Evolutionary conservation across 2,113 vertebrate species (phyloP).

Genomic region (Oncorhynchus nerka): DNA sequence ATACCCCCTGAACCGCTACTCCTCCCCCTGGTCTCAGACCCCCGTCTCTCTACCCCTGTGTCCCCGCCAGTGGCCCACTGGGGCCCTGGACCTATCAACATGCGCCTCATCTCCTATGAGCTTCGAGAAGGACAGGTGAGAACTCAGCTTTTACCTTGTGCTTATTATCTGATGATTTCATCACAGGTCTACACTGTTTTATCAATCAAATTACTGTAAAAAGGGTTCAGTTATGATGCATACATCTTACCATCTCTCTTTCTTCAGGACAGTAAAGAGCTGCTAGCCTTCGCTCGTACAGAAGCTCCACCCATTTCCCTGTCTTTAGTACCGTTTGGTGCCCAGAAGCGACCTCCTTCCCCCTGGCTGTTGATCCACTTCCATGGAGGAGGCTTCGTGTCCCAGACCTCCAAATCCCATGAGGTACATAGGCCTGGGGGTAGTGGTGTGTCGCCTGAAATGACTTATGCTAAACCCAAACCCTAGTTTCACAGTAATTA

Average conservation of each 20-base stretch:
- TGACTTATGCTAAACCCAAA: background rate
- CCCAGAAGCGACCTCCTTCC: too few relatives aligned
- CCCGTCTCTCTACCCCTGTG: constrained; percentile 70
- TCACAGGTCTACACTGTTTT: background rate
- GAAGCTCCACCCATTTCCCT: constrained; percentile 59
- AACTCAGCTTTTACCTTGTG: background rate
- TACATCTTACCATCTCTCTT: background rate
- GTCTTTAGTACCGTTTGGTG: too few relatives aligned
- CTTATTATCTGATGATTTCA: background rate
- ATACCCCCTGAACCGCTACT: constrained; percentile 76
- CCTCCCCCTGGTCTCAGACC: constrained; percentile 80
- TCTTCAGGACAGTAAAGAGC: constrained; percentile 80
- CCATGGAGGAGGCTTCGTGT: constrained; percentile 88
- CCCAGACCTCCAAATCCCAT: constrained; percentile 89
- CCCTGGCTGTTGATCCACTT: constrained; percentile 79
- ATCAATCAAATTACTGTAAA: background rate
- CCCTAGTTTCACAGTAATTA: background rate
- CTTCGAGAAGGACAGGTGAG: constrained; percentile 85
- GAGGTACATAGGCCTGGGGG: constrained; percentile 65
- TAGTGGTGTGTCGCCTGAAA: background rate
- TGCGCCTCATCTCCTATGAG: constrained; percentile 84
- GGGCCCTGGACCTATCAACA: constrained; percentile 79
- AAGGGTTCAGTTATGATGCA: background rate
- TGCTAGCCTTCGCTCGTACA: constrained; percentile 36
- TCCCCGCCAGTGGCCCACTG: constrained; percentile 83